Evolutionary conservation across 37 sponge, comb jelly and placozoan genomes (phyloP).

Genomic region (Aplysina aerophoba): DNA sequence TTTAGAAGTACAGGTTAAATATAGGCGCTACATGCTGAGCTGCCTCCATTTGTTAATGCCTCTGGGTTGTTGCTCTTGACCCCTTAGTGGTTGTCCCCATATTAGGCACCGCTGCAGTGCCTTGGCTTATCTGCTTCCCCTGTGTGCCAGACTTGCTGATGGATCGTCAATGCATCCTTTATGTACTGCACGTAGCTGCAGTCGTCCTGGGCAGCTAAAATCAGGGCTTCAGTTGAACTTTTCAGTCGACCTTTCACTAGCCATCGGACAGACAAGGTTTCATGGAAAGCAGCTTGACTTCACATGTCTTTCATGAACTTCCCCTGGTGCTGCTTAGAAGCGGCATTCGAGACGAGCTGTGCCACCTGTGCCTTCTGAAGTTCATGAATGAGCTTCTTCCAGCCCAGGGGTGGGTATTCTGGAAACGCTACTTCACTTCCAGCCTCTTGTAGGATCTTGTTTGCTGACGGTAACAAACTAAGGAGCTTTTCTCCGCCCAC

Average conservation of each 20-base stretch:
- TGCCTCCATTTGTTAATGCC: too few relatives aligned
- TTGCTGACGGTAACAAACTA: neutral
- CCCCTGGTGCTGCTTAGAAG: neutral
- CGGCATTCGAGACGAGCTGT: neutral
- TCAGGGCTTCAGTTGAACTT: neutral
- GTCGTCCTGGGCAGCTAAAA: constrained; percentile 39
- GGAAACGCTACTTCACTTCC: neutral
- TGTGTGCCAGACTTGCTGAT: too few relatives aligned
- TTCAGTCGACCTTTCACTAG: neutral
- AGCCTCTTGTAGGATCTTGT: neutral
- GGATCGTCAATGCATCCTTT: too few relatives aligned
- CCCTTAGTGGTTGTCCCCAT: too few relatives aligned
- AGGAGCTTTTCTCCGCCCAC: neutral
- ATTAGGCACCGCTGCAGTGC: too few relatives aligned
- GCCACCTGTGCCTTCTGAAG: neutral
- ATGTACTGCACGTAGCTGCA: too few relatives aligned
- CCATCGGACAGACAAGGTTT: neutral
- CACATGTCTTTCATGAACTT: neutral
- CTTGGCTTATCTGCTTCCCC: too few relatives aligned
- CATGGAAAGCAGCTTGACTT: too few relatives aligned
- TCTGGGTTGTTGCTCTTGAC: too few relatives aligned
- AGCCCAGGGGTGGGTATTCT: neutral
- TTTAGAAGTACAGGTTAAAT: too few relatives aligned
- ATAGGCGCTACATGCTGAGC: too few relatives aligned
- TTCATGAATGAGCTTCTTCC: neutral